Evolutionary conservation across 2,888 invertebrate genomes (phyloP).

Genomic region (Eilema caniola): DNA sequence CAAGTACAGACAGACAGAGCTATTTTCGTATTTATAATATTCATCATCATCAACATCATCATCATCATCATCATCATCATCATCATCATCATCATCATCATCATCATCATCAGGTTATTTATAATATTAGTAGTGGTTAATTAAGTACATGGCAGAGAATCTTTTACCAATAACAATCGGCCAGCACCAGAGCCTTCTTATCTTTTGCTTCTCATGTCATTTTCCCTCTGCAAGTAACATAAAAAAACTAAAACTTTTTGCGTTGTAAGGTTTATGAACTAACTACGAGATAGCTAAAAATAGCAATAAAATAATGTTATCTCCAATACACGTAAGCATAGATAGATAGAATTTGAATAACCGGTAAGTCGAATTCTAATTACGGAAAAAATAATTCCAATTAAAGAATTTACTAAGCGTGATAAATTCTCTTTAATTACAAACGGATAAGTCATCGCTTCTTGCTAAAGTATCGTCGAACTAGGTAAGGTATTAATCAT

Average conservation of each 20-base stretch:
- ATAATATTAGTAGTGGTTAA: too few species aligned
- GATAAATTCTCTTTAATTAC: conserved; percentile 20
- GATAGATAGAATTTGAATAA: neutral
- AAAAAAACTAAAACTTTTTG: neutral
- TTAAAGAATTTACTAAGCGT: conserved; percentile 2
- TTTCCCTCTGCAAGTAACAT: neutral
- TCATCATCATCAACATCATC: too few species aligned
- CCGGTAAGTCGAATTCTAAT: neutral
- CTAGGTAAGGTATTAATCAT: conserved; percentile 48
- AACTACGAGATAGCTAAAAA: neutral
- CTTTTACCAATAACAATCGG: too few species aligned
- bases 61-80: too few species aligned
- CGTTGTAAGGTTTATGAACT: neutral
- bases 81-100: too few species aligned
- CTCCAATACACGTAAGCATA: neutral
- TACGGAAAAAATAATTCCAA: conserved; percentile 2
- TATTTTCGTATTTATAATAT: too few species aligned
- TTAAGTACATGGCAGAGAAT: too few species aligned
- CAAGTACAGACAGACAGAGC: too few species aligned
- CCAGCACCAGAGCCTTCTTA: too few species aligned
- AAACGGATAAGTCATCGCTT: conserved; percentile 40
- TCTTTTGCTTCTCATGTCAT: neutral
- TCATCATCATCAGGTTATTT: too few species aligned
- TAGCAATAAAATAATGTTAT: neutral
- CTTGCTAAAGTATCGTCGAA: conserved; percentile 39